Percentiles rank a stretch among this genome's conserved stretches.
Conservation (phyloP, 2,797 vertebrate species). For the Fratercula arctica region DNA sequence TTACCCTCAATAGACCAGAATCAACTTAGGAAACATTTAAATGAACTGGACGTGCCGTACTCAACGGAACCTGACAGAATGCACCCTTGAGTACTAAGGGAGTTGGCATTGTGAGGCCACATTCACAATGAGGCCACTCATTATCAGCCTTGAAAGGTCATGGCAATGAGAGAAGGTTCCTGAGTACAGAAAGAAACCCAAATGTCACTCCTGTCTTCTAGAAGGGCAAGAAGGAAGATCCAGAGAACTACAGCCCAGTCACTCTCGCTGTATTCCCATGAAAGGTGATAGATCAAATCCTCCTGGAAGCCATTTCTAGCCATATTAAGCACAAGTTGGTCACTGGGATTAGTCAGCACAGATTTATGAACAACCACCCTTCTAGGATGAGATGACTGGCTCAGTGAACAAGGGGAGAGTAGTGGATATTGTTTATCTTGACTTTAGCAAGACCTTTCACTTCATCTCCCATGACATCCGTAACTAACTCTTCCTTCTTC, state of each 20-base stretch:
- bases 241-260: neutral
- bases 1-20: neutral
- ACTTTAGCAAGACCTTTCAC: neutral
- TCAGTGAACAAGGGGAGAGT: neutral
- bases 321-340: neutral
- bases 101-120: neutral
- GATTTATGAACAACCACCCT: neutral
- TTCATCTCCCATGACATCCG: neutral
- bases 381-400: neutral
- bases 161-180: neutral
- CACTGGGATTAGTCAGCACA: neutral
- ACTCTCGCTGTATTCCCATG: neutral
- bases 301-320: neutral
- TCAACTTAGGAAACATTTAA: neutral
- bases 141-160: neutral
- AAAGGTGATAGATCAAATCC: neutral
- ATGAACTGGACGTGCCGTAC: neutral
- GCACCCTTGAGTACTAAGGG: neutral
- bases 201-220: neutral
- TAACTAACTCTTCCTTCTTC: neutral
- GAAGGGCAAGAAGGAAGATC: neutral
- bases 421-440: neutral
- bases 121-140: too few species aligned
- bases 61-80: neutral
- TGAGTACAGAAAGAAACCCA: neutral